A percentile compares a stretch with the other conserved stretches of the same genome.
These are phyloP conservation scores for Eunapius fragilis DNA, from an alignment of 37 sponge, comb jelly and placozoan species.

Conservation along the genomic window DNA sequence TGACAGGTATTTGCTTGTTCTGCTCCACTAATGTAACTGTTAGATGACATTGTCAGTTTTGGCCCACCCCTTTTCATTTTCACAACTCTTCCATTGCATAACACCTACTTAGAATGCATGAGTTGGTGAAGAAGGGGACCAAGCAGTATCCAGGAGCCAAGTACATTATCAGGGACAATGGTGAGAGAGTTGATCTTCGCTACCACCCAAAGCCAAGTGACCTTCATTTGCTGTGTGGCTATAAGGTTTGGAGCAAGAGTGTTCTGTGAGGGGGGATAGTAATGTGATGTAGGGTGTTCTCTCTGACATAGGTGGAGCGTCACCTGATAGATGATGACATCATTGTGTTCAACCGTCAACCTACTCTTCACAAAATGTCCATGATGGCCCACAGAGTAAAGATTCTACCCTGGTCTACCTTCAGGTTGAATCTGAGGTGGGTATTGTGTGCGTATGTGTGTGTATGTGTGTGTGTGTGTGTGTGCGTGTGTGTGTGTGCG, in stretches of 20 bases:
- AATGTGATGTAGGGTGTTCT: neutral
- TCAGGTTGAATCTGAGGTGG: conserved; percentile 93
- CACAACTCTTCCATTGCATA: neutral
- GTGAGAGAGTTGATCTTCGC: conserved; percentile 95
- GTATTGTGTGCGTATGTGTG: neutral
- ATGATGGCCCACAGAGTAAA: conserved; percentile 99
- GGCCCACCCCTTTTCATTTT: too few relatives aligned
- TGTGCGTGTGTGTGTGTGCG: neutral
- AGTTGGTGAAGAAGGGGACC: conserved; percentile 86
- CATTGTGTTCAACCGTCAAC: conserved; percentile 98
- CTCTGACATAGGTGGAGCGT: conserved; percentile 79
- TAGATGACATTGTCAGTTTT: too few relatives aligned
- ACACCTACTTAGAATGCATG: conserved; percentile 70
- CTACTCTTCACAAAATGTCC: conserved; percentile 99
- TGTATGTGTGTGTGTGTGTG: neutral
- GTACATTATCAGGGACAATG: conserved; percentile 98
- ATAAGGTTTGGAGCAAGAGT: conserved; percentile 63
- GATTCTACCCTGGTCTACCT: conserved; percentile 99
- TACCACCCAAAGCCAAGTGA: conserved; percentile 96
- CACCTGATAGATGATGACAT: conserved; percentile 94
- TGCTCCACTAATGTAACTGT: neutral
- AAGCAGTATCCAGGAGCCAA: conserved; percentile 99
- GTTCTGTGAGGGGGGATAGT: neutral
- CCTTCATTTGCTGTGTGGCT: conserved; percentile 94
- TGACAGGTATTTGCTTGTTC: conserved; percentile 69